Percentiles rank a stretch among this genome's conserved stretches.
phyloP scores from a whole-genome alignment of 92 coral and sea anemone species.

The Bergia sp. region DNA sequence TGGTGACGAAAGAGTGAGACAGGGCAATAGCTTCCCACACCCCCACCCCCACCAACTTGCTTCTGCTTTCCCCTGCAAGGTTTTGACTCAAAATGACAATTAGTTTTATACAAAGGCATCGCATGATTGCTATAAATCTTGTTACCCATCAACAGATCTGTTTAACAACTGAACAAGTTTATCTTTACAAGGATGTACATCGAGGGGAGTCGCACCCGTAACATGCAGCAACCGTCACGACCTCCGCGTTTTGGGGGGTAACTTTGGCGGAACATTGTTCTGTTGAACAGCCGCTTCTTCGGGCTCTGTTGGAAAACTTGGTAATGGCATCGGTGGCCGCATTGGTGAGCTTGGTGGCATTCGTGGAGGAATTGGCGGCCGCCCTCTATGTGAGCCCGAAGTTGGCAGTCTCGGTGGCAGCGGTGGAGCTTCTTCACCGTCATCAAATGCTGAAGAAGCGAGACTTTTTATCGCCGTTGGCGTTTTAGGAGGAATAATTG shows the following conservation, averaged over 20 bases:
- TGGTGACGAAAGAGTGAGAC: neutral
- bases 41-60: neutral
- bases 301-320: neutral
- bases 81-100: constrained; percentile 18
- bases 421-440: constrained; percentile 65
- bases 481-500: constrained; percentile 48
- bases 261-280: constrained; percentile 39
- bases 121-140: constrained; percentile 1
- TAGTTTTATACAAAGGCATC: neutral
- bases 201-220: neutral
- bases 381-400: constrained; percentile 46
- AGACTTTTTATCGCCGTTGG: constrained; percentile 31
- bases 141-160: neutral
- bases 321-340: constrained; percentile 45
- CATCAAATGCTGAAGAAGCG: constrained; percentile 43
- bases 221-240: neutral
- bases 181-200: neutral
- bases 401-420: constrained; percentile 76
- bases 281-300: constrained; percentile 2
- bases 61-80: neutral
- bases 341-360: constrained; percentile 49
- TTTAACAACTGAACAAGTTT: constrained; percentile 27
- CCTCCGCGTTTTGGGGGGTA: constrained; percentile 35
- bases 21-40: neutral
- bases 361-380: constrained; percentile 87